Base-by-base conservation (phyloP, 2,888 invertebrate genomes). In the Andrena dorsata region DNA sequence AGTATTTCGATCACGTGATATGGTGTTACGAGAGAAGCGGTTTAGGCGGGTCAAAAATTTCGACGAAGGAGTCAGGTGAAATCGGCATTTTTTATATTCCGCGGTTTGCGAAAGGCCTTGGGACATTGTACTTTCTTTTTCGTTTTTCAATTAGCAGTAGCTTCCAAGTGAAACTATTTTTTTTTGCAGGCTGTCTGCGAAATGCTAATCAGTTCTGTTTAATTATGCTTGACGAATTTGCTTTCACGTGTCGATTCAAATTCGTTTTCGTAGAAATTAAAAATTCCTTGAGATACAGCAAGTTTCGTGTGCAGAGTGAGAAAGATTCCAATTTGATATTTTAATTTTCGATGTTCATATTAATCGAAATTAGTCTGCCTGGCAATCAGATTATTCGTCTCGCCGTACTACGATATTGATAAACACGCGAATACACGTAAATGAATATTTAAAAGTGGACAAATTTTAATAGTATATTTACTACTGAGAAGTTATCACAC, bases 1-100 rank as follows among this genome's bases (percentile, higher is more conserved):
- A 76, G 72, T 76, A 83, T 76, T 77, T 73, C 73, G 61, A 80
- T 83, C 83, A 58, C 61, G 73, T 73, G 65, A 70, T 76, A 35
- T 63, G 56, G 60, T 58, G 61, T 80, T 73, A 80, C 72, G n/a
- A 56, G 73, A 56, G 65, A 53, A 16, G 26, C 23, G 32, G 30
- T 30, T 80, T 58, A 16, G 61, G 10, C 56, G 20, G 23, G 56
- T 70, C 32, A 63, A 65, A 76, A 76, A 69, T 73, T 41, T 68
- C 80, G 58, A 65, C 16, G 47, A 28, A 61, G 13, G 32, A 41
- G 10, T 3, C 20, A 13, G 32, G 35, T 35, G 61, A 81, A 69
- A 63, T 75, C 49, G 20, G 6, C 7, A 2, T 64, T 47, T 69
- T n/a, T 20, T 1, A 5, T 41, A 23, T 71, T 64, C 51, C 75